Base-by-base conservation (phyloP, 2,797 vertebrate species). In the Anableps anableps region DNA sequence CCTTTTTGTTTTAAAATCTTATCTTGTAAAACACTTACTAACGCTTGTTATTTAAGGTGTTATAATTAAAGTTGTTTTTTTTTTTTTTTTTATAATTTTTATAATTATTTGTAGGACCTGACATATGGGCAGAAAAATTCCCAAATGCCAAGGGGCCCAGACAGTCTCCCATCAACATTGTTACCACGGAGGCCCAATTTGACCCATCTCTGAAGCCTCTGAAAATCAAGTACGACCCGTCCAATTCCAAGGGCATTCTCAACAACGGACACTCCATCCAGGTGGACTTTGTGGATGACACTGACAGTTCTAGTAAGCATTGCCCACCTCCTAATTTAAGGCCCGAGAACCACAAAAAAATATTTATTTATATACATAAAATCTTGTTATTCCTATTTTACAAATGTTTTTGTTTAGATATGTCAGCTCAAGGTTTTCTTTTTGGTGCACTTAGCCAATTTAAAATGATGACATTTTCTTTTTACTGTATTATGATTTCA, bases 131-230 rank as follows among this genome's bases (percentile, higher is more conserved):
- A 26, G 89, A 95, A 34, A 79, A 94, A n/a, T 99, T 95, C 72
- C 97, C 98, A 2, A 55, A 97, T 0, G 98, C 97, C 10, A 93
- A 97, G 5, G 98, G 98, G 73, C 89, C 96, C 83, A 95, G 97
- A 36, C 98, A 99, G 93, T 99, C 98, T 88, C 98, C 98, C 0
- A 98, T 99, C 3, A 95, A 99, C 90, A 98, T 99, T 23, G 93
- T 96, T 79, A 96, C 97, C 2, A 89, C 90, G 72, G 96, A 98
- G 84, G 93, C 96, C 45, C 94, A 90, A 75, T 96, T 96, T 21
- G 97, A 99, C 85, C 88, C 96, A 0, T 89, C 94, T 45, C 95
- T 99, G 55, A 96, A 91, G 85, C 88, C 95, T 19, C 96, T 99
- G 60, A 96, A 84, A 29, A 86, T 97, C 47, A 94, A 81, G 70